phyloP scores from a whole-genome alignment of 2,888 invertebrate genomes.

The Drosophila neonasuta region DNA sequence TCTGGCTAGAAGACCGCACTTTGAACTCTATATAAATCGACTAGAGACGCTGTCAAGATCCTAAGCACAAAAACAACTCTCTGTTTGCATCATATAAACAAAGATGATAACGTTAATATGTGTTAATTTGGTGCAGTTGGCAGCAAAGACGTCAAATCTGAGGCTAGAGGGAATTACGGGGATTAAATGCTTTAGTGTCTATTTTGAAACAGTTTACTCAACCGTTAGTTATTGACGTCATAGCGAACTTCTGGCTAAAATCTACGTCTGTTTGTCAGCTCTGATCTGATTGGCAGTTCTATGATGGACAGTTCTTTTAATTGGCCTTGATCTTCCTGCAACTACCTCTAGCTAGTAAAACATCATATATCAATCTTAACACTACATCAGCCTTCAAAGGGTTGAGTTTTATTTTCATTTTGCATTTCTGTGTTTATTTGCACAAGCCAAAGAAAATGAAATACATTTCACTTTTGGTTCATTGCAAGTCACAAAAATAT shows the following conservation, averaged over 20 bases:
- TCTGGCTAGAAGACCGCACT: conserved; percentile 30
- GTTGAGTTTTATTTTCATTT: conserved; percentile 21
- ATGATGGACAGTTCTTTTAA: conserved; percentile 45
- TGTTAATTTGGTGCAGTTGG: conserved; percentile 41
- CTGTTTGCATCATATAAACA: conserved; percentile 41
- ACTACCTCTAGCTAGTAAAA: conserved; percentile 12
- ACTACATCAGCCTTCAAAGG: not conserved
- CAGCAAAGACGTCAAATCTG: conserved; percentile 37
- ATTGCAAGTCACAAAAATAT: conserved; percentile 35
- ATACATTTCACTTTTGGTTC: conserved; percentile 27
- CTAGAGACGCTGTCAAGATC: conserved; percentile 18
- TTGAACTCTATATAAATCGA: conserved; percentile 44
- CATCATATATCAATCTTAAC: conserved; percentile 14
- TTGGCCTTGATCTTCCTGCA: conserved; percentile 11
- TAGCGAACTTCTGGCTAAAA: conserved; percentile 17
- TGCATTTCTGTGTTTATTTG: conserved; percentile 56
- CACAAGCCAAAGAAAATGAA: conserved; percentile 48
- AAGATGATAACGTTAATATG: conserved; percentile 46
- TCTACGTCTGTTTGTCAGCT: conserved; percentile 22
- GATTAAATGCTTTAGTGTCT: conserved; percentile 21
- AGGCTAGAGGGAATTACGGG: not conserved
- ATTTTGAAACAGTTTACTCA: conserved; percentile 28
- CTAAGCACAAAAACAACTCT: conserved; percentile 23
- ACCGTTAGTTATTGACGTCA: conserved; percentile 59
- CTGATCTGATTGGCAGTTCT: conserved; percentile 26